Evolutionary conservation across 2,888 invertebrate species (phyloP).

Genomic region (Thecocarcelia acutangulata): DNA sequence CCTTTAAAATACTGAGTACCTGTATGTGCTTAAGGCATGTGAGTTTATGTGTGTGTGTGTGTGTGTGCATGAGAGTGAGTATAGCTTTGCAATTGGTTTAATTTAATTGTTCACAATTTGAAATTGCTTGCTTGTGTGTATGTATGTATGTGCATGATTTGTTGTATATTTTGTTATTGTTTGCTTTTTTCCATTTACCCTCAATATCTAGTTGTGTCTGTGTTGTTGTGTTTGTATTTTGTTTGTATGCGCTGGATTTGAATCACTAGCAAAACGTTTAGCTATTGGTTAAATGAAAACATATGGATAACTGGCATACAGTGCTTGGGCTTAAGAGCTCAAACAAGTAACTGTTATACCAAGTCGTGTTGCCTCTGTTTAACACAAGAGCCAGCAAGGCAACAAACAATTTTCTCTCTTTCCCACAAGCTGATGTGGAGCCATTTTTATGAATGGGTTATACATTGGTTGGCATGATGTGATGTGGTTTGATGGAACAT

Average conservation of each 20-base stretch:
- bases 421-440: conserved; percentile 35
- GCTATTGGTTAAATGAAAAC: conserved; percentile 62
- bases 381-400: background rate
- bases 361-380: conserved; percentile 35
- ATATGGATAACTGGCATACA: conserved; percentile 58
- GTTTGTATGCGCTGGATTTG: conserved; percentile 44
- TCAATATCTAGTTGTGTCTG: conserved; percentile 46
- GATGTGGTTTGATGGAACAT: conserved; percentile 41
- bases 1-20: conserved; percentile 1
- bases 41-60: no score
- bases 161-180: conserved; percentile 16
- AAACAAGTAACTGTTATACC: conserved; percentile 40
- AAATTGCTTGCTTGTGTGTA: conserved; percentile 11
- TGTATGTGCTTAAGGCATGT: conserved; percentile 2
- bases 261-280: conserved; percentile 54
- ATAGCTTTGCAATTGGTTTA: conserved; percentile 60
- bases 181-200: conserved; percentile 39
- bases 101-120: conserved; percentile 35
- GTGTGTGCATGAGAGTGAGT: conserved; percentile 1
- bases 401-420: conserved; percentile 44
- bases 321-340: background rate
- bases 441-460: conserved; percentile 44
- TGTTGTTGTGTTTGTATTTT: background rate
- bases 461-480: conserved; percentile 9
- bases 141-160: background rate